These are phyloP conservation scores for Callospermophilus lateralis DNA, from an alignment of 2,113 vertebrate genomes.

Conservation along the genomic window DNA sequence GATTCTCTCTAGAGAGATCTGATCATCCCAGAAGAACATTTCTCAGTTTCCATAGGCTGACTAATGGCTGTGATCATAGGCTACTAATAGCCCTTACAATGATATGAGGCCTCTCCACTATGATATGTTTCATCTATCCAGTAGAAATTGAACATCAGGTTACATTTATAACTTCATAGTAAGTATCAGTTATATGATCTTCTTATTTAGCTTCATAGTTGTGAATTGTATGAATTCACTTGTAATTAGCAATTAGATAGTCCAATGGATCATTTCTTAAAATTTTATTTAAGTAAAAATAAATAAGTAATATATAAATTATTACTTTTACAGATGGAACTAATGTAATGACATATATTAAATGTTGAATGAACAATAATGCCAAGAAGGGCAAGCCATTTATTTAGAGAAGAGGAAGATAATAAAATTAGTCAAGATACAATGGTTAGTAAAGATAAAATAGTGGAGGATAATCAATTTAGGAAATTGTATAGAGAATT, in stretches of 20 bases:
- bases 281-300: conserved; percentile 6
- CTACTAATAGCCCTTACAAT: background rate
- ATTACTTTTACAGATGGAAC: background rate
- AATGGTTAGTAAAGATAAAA: background rate
- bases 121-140: background rate
- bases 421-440: background rate
- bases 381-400: background rate
- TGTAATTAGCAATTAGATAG: background rate
- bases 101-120: background rate
- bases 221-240: background rate
- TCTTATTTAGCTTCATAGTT: background rate
- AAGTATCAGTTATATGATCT: background rate
- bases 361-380: background rate
- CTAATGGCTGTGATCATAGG: background rate
- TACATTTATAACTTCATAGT: background rate
- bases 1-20: background rate
- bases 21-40: background rate
- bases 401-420: background rate
- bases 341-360: background rate
- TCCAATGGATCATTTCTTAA: background rate
- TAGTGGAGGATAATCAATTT: background rate
- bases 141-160: background rate
- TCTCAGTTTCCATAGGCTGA: background rate
- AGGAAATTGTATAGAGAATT: background rate
- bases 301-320: background rate